Base-by-base conservation (phyloP, 1,140 invertebrate genomes). In the Euura lappo region DNA sequence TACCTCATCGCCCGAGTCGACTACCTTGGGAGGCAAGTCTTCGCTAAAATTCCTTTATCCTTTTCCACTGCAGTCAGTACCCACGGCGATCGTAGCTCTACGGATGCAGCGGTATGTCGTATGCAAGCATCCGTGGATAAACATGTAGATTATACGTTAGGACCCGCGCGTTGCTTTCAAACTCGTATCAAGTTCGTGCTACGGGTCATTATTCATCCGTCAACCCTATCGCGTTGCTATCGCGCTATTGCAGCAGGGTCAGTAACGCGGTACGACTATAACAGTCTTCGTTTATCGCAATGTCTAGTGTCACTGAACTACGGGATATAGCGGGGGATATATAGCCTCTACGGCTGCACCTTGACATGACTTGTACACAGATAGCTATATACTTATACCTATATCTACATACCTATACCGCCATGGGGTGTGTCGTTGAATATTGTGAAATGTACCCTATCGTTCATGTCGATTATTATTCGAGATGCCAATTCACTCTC, bases 281-380 rank as follows among this genome's bases (percentile, higher is more conserved):
- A n/a, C 51, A 60, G 51, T n/a, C 8, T 60, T n/a, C 51, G 51
- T 60, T 60, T 60, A 60, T 60, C 51, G 51, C 51, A 60, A 60
- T n/a, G 51, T 60, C 51, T 60, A 60, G 51, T 60, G 51, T 60
- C 51, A 60, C 51, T 60, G 51, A 60, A 60, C 51, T 60, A 60
- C 51, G 51, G 51, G 51, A 60, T 60, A 60, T 60, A 60, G 28
- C 28, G 28, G 28, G 28, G 28, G 28, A 28, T 28, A 28, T 28
- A 28, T 28, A 28, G 28, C 28, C 51, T n/a, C 51, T 60, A n/a
- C n/a, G 10, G 51, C 51, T 60, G 3, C 51, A 60, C 3, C 13
- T 8, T 11, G 11, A 11, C 8, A 8, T 60, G 51, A n/a, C 51
- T 11, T 60, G 51, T n/a, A 60, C 51, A 8, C 13, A 60, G 13